Conservation (phyloP, 2,888 invertebrate species). For the Julus scanicus region DNA sequence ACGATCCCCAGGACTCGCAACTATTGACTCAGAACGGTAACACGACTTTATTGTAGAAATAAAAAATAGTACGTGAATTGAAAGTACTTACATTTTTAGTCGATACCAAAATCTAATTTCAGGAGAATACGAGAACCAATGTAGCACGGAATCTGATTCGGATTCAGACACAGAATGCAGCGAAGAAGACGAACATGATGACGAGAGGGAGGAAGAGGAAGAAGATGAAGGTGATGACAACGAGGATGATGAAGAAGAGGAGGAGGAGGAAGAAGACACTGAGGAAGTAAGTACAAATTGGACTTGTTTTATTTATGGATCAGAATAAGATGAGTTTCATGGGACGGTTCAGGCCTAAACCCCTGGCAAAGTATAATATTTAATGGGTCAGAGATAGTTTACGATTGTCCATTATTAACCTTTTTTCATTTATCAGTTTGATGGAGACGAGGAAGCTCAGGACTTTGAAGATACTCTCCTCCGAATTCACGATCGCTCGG, state of each 20-base stretch:
- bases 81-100: too few relatives aligned
- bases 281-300: constrained; percentile 52
- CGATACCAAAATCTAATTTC: background rate
- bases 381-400: too few relatives aligned
- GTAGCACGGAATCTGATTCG: constrained; percentile 58
- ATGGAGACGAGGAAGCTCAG: constrained; percentile 59
- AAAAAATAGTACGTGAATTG: too few relatives aligned
- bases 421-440: constrained; percentile 59
- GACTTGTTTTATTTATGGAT: background rate
- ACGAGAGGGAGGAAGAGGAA: constrained; percentile 56
- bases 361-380: too few relatives aligned
- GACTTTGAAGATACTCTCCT: constrained; percentile 60
- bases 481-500: constrained; percentile 60
- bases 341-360: too few relatives aligned
- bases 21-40: constrained; percentile 65
- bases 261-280: constrained; percentile 57
- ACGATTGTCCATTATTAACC: background rate
- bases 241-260: constrained; percentile 58
- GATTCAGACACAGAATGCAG: constrained; percentile 59
- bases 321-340: background rate
- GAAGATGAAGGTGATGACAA: constrained; percentile 58
- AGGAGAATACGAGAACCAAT: constrained; percentile 58
- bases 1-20: constrained; percentile 66
- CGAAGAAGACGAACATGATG: constrained; percentile 58
- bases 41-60: constrained; percentile 56